phyloP scores from a whole-genome alignment of 2,797 vertebrate genomes.

The Eptatretus atami region DNA sequence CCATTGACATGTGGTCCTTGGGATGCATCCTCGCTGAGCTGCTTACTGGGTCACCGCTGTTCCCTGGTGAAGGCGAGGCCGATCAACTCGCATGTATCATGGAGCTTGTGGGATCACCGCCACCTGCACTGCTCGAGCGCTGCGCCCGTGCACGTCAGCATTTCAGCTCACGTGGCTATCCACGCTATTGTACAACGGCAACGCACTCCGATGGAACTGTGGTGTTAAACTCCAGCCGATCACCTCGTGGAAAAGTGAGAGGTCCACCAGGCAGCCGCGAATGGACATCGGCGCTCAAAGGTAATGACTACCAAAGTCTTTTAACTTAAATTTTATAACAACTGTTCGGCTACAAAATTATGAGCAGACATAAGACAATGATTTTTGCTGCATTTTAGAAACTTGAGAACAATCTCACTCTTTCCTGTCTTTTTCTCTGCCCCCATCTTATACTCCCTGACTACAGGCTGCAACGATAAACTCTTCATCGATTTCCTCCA shows the following conservation, averaged over 20 bases:
- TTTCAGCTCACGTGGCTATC: constrained; percentile 75
- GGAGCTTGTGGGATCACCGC: constrained; percentile 71
- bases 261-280: constrained; percentile 63
- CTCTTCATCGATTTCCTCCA: constrained; percentile 4
- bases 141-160: constrained; percentile 82
- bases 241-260: constrained; percentile 53
- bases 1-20: constrained; percentile 96
- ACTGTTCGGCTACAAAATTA: no score
- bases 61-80: constrained; percentile 72
- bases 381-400: no score
- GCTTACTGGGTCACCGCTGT: constrained; percentile 71
- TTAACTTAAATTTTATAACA: no score
- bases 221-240: constrained; percentile 39
- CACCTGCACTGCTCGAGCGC: constrained; percentile 59
- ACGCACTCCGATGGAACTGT: constrained; percentile 41
- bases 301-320: constrained; percentile 33
- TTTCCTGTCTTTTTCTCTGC: no score
- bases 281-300: constrained; percentile 53
- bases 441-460: not conserved
- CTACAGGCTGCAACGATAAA: constrained; percentile 41
- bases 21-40: constrained; percentile 85
- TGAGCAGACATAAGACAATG: no score
- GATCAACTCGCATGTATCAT: constrained; percentile 89
- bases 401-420: no score
- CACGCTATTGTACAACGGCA: constrained; percentile 54